These are phyloP conservation scores for Melipona beecheii DNA, from an alignment of 2,888 invertebrate genomes.

Conservation along the genomic window DNA sequence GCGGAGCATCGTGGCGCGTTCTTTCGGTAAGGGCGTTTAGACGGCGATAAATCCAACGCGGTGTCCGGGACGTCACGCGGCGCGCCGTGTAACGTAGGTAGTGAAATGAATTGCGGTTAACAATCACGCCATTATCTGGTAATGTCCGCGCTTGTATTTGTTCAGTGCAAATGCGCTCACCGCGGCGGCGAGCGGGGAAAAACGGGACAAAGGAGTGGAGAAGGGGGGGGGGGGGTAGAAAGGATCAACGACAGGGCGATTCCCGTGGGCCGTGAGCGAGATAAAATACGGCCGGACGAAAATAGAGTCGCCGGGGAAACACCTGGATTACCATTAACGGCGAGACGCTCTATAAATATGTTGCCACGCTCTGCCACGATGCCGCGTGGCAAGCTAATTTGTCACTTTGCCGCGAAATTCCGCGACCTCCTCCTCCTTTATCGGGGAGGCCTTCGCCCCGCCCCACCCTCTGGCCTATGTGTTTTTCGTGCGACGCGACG, in stretches of 20 bases:
- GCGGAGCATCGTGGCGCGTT: constrained; percentile 28
- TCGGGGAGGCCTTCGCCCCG: constrained; percentile 2
- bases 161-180: background rate
- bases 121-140: constrained; percentile 63
- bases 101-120: constrained; percentile 61
- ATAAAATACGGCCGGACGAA: constrained; percentile 57
- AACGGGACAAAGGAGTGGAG: background rate
- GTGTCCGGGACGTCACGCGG: constrained; percentile 29
- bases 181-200: background rate
- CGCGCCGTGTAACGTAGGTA: constrained; percentile 53
- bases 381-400: constrained; percentile 46
- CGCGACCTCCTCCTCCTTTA: constrained; percentile 29
- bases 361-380: constrained; percentile 26
- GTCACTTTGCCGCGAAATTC: constrained; percentile 59
- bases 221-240: background rate
- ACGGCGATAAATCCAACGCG: constrained; percentile 48
- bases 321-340: constrained; percentile 63
- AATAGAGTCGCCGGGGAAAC: constrained; percentile 61
- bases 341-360: constrained; percentile 57
- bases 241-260: constrained; percentile 30
- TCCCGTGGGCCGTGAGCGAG: constrained; percentile 53
- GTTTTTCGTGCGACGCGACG: constrained; percentile 28
- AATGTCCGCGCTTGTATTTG: constrained; percentile 52
- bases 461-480: background rate
- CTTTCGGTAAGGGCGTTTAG: constrained; percentile 32